Evolutionary conservation across 2,797 vertebrate species (phyloP), one percentile per base, ranked within the genome.

Genomic region (Anabacerthia variegaticeps): DNA sequence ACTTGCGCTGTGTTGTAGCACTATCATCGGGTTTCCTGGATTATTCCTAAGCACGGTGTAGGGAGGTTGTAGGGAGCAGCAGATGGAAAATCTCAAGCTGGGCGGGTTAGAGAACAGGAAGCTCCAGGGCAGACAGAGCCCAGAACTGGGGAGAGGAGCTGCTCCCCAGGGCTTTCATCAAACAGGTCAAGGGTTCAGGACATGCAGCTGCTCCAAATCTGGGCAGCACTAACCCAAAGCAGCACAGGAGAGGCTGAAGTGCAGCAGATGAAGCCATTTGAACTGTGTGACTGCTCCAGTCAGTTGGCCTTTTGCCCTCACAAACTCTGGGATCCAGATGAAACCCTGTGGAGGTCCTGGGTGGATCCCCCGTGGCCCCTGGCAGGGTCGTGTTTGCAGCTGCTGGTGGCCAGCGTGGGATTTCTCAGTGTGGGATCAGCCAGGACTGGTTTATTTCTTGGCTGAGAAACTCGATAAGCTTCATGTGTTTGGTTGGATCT

Each of bases 21-120:
- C 49, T 48, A 0, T 19, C 12, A 2, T 17, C 6, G 51, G 48
- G 3, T 63, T 69, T 34, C 73, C 44, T 1, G 0, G 4, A 30
- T 55, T 23, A 10, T 43, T 80, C 24, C 34, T 6, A 7, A 65
- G 36, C 7, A 4, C 84, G 62, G 36, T 14, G 41, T 37, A 89
- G 71, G 69, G 30, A 9, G 11, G 2, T 28, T 28, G 6, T 24
- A 52, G 77, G 72, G 27, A 87, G 15, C 1, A 18, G 27, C n/a
- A 74, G 37, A 17, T 39, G 0, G 3, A 69, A 54, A 76, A 41
- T 54, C 27, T 74, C 3, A 10, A 58, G 39, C 16, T 44, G 49
- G 36, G 58, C 21, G 37, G 51, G 54, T 56, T 7, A 16, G 49
- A 88, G 41, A 80, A 37, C 26, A 44, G 65, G 41, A 54, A 51